Percentiles rank a stretch among this genome's conserved stretches.
phyloP scores from a whole-genome alignment of 2,888 invertebrate species.

The Ophonus ardosiacus region DNA sequence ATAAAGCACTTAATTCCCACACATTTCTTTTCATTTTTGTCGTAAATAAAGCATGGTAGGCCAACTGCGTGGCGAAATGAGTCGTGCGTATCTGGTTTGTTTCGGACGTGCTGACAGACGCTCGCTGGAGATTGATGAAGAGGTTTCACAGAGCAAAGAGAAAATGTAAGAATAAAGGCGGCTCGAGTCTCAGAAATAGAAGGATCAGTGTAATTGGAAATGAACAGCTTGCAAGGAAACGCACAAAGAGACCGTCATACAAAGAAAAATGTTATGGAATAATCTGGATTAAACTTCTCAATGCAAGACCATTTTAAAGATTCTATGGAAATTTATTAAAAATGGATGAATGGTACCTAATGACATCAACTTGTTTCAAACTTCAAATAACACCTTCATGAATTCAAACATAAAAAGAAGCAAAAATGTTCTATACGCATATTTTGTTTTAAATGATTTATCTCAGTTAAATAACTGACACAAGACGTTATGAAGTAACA shows the following conservation, averaged over 20 bases:
- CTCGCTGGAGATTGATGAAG: constrained; percentile 41
- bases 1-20: background rate
- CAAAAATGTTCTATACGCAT: too few species aligned
- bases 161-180: constrained; percentile 47
- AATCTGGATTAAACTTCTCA: constrained; percentile 34
- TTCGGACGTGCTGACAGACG: constrained; percentile 33
- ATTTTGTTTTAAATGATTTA: too few species aligned
- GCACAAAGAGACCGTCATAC: constrained; percentile 35
- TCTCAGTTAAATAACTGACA: too few species aligned
- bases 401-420: too few species aligned
- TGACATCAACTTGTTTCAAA: background rate
- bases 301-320: constrained; percentile 10
- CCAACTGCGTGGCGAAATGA: constrained; percentile 16
- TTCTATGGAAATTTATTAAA: constrained; percentile 31
- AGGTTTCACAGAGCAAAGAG: constrained; percentile 40
- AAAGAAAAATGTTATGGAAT: constrained; percentile 46
- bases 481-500: too few species aligned
- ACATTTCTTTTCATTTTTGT: constrained; percentile 34
- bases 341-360: background rate
- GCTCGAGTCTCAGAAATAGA: constrained; percentile 18
- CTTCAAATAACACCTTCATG: background rate
- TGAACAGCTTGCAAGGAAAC: constrained; percentile 40
- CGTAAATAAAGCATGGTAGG: constrained; percentile 9
- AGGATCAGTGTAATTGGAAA: constrained; percentile 54
- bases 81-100: constrained; percentile 46